These are phyloP conservation scores for Regulus satrapa DNA, from an alignment of 2,113 vertebrate species.

Conservation along the genomic window DNA sequence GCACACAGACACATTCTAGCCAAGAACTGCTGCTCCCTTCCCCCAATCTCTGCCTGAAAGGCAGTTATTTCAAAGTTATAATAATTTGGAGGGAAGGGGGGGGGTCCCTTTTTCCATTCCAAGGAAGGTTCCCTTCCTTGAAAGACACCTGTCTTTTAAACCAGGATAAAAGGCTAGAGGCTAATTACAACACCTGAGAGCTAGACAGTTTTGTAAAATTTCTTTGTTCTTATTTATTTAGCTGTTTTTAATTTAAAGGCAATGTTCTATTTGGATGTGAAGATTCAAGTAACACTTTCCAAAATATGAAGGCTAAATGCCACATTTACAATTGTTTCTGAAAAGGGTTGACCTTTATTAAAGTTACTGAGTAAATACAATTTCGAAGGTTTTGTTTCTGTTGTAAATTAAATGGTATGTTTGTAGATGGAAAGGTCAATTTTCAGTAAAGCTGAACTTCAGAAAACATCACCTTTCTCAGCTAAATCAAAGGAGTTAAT, in stretches of 20 bases:
- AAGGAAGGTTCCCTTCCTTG: neutral
- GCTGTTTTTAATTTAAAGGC: constrained; percentile 36
- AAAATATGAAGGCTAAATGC: constrained; percentile 76
- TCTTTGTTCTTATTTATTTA: constrained; percentile 58
- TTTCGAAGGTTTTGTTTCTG: constrained; percentile 70
- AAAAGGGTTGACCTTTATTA: constrained; percentile 77
- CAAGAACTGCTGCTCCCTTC: neutral
- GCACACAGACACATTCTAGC: accelerated
- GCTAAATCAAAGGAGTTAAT: constrained; percentile 72
- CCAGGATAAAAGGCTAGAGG: neutral
- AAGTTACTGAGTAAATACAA: constrained; percentile 75
- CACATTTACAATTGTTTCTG: constrained; percentile 80
- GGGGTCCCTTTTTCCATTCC: neutral
- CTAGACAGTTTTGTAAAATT: neutral
- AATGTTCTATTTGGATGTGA: constrained; percentile 40
- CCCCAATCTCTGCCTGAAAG: neutral
- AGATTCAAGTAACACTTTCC: constrained; percentile 65
- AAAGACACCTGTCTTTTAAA: neutral
- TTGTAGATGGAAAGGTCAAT: constrained; percentile 79
- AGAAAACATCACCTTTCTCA: constrained; percentile 48
- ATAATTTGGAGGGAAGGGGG: neutral
- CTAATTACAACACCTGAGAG: neutral
- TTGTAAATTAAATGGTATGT: constrained; percentile 78
- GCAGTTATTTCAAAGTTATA: accelerated
- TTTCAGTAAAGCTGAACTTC: constrained; percentile 64